These are phyloP conservation scores for Semnornis frantzii DNA, from an alignment of 2,113 vertebrate genomes.

Conservation along the genomic window DNA sequence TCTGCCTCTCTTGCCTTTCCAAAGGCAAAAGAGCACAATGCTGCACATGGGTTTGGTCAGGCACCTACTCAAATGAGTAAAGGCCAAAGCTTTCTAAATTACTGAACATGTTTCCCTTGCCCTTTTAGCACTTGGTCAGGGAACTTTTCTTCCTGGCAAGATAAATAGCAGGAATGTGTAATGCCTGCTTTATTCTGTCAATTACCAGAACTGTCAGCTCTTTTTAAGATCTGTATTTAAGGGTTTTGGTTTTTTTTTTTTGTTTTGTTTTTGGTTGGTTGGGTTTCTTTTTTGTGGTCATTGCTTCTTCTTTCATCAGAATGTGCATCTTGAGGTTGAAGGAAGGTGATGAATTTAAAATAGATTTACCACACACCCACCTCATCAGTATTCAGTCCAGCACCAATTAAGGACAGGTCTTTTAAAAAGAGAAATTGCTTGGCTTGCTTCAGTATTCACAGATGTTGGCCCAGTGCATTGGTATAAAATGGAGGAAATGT, in stretches of 20 bases:
- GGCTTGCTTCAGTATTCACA: neutral
- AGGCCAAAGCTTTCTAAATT: conserved; percentile 10
- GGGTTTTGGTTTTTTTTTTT: too few relatives aligned
- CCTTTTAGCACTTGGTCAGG: neutral
- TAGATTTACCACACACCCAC: neutral
- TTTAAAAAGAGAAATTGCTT: neutral
- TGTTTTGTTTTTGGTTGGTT: too few relatives aligned
- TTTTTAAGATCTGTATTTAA: neutral
- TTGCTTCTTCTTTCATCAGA: neutral
- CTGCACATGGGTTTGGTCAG: neutral
- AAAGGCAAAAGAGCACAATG: neutral
- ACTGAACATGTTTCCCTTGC: neutral
- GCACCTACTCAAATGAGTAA: neutral
- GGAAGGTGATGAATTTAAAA: conserved; percentile 12
- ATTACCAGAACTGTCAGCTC: neutral
- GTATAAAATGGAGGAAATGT: neutral
- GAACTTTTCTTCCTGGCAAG: neutral
- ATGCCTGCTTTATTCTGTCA: neutral
- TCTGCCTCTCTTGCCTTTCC: neutral
- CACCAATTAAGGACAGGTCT: neutral
- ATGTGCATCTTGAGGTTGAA: neutral
- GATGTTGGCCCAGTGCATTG: neutral
- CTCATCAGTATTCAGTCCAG: neutral
- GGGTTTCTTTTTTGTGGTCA: neutral
- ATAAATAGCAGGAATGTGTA: neutral